A percentile compares a stretch with the other conserved stretches of the same genome.
Evolutionary conservation across 2,797 vertebrate species (phyloP).

Genomic region (Poecilia velifera): DNA sequence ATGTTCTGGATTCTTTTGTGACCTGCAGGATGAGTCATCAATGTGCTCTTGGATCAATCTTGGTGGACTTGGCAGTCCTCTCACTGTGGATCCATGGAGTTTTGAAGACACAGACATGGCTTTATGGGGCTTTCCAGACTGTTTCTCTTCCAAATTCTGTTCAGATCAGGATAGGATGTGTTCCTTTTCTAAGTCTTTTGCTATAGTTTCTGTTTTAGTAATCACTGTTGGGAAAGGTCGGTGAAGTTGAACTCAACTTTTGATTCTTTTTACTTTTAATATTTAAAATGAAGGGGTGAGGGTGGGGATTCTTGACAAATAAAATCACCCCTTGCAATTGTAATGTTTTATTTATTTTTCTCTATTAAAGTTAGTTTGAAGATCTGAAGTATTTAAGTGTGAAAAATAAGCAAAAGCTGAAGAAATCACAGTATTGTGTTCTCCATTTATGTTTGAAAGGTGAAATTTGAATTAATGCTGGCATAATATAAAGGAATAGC

Average conservation of each 20-base stretch:
- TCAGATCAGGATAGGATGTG: neutral
- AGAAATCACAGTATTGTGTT: neutral
- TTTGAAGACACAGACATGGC: neutral
- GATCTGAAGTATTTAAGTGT: neutral
- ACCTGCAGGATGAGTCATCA: neutral
- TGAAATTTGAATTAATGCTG: neutral
- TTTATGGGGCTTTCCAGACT: neutral
- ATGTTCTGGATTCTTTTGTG: neutral
- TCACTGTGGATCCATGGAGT: neutral
- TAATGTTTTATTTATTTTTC: neutral
- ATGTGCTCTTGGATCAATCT: neutral
- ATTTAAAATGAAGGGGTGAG: neutral
- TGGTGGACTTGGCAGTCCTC: neutral
- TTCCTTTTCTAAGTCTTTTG: neutral
- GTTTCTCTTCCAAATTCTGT: neutral
- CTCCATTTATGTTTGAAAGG: neutral
- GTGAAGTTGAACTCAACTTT: neutral
- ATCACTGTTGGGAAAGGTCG: neutral
- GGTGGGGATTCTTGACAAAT: neutral
- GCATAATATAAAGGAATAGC: constrained; percentile 7
- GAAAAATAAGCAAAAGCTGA: neutral
- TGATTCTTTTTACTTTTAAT: neutral
- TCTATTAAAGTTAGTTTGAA: neutral
- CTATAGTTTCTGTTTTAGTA: neutral
- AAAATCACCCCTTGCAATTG: neutral